Evolutionary conservation across 2,113 vertebrate species (phyloP).

Genomic region (Burhinus bistriatus): DNA sequence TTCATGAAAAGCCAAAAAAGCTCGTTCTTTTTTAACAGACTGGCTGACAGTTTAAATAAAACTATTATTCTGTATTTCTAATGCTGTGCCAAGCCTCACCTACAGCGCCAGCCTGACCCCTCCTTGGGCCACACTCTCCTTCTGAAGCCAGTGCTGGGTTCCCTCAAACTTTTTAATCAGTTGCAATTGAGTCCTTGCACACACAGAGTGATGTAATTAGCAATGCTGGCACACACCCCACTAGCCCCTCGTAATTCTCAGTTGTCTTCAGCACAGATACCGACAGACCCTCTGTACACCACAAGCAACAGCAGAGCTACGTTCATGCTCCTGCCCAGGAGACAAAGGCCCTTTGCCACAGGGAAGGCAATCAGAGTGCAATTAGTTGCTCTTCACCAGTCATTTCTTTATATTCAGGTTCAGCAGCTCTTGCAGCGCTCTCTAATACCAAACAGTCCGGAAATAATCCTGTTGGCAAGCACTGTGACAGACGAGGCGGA

Average conservation of each 20-base stretch:
- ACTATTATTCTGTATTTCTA: background rate
- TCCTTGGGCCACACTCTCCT: background rate
- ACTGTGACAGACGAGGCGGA: rapidly evolving
- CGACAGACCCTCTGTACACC: background rate
- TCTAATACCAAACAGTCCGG: background rate
- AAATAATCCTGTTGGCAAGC: background rate
- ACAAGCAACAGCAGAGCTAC: slow-evolving; percentile 1
- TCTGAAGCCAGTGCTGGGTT: background rate
- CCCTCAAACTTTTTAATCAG: background rate
- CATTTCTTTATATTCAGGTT: background rate
- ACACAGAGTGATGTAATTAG: background rate
- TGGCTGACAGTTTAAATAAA: background rate
- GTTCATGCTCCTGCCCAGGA: background rate
- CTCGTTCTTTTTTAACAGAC: background rate
- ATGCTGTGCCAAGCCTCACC: background rate
- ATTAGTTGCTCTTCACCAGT: background rate
- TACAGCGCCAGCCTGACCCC: background rate
- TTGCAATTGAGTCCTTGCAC: background rate
- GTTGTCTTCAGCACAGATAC: background rate
- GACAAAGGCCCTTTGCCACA: background rate
- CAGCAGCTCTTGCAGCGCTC: background rate
- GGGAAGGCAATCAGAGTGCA: background rate
- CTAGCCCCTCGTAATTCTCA: background rate
- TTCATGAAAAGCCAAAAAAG: background rate
- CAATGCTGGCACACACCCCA: background rate